phyloP scores from a whole-genome alignment of 37 sponge, comb jelly and placozoan genomes.

The Petrosia ficiformis region DNA sequence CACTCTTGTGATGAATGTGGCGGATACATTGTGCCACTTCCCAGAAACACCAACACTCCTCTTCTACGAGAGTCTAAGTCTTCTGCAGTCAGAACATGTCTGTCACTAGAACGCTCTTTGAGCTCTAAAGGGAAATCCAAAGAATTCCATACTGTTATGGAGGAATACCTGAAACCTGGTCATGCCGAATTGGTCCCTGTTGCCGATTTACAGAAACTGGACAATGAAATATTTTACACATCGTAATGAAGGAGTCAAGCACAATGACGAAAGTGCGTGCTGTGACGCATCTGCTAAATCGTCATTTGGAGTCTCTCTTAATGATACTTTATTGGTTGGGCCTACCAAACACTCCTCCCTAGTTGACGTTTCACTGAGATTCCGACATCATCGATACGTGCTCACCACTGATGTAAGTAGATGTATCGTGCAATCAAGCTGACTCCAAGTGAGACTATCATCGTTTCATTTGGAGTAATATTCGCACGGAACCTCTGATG shows the following conservation, averaged over 20 bases:
- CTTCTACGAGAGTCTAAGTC: constrained; percentile 16
- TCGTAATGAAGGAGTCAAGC: background rate
- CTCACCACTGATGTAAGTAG: constrained; percentile 9
- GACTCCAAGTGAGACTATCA: background rate
- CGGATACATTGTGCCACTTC: constrained; percentile 20
- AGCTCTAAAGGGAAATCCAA: constrained; percentile 4
- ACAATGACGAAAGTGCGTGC: background rate
- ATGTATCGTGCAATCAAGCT: constrained; percentile 16
- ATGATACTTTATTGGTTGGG: background rate
- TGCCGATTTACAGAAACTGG: background rate
- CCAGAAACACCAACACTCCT: background rate
- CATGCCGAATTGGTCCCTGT: constrained; percentile 12
- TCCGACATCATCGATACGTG: background rate
- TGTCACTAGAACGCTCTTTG: constrained; percentile 14
- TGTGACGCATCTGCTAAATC: background rate
- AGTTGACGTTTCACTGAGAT: background rate
- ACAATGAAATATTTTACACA: constrained; percentile 9
- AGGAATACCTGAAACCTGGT: too few species aligned
- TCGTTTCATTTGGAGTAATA: constrained; percentile 3
- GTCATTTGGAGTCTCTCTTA: background rate
- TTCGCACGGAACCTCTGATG: background rate
- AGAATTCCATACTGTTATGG: constrained; percentile 4
- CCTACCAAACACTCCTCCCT: background rate
- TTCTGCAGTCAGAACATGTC: constrained; percentile 9
- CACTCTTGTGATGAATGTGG: constrained; percentile 2